Conservation (phyloP, 2,113 vertebrate genomes). For the Scophthalmus maximus region DNA sequence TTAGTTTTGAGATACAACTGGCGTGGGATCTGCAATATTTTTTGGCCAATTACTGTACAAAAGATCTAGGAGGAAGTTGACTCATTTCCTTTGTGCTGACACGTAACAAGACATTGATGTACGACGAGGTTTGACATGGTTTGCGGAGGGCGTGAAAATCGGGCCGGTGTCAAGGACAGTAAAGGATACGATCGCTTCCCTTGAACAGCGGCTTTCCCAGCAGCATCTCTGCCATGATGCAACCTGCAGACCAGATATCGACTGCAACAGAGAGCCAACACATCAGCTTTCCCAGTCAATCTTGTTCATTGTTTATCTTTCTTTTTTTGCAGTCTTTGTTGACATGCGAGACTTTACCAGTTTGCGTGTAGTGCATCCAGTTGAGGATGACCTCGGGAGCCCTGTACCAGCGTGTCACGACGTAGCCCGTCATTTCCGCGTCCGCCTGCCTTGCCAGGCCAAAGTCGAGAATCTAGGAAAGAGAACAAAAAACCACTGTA, state of each 20-base stretch:
- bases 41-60: too few relatives aligned
- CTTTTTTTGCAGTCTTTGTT: neutral
- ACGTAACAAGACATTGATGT: too few relatives aligned
- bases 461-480: slow-evolving; percentile 92
- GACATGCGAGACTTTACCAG: slow-evolving; percentile 74
- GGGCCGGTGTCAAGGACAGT: too few relatives aligned
- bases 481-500: fast-evolving
- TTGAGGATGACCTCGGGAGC: slow-evolving; percentile 97
- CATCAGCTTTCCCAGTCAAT: neutral
- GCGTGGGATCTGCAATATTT: too few relatives aligned
- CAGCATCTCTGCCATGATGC: slow-evolving; percentile 99
- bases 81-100: too few relatives aligned
- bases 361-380: slow-evolving; percentile 98
- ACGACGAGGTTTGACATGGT: too few relatives aligned
- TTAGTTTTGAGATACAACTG: too few relatives aligned
- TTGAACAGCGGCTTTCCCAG: slow-evolving; percentile 94
- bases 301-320: neutral
- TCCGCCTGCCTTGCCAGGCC: slow-evolving; percentile 94
- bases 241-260: slow-evolving; percentile 98
- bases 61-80: too few relatives aligned
- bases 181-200: slow-evolving; percentile 97
- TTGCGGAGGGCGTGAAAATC: too few relatives aligned
- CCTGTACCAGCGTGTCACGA: slow-evolving; percentile 98
- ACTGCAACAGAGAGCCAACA: slow-evolving; percentile 82
- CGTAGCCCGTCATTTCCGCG: slow-evolving; percentile 96